phyloP scores from a whole-genome alignment of 2,113 vertebrate genomes.

The Callipepla squamata region DNA sequence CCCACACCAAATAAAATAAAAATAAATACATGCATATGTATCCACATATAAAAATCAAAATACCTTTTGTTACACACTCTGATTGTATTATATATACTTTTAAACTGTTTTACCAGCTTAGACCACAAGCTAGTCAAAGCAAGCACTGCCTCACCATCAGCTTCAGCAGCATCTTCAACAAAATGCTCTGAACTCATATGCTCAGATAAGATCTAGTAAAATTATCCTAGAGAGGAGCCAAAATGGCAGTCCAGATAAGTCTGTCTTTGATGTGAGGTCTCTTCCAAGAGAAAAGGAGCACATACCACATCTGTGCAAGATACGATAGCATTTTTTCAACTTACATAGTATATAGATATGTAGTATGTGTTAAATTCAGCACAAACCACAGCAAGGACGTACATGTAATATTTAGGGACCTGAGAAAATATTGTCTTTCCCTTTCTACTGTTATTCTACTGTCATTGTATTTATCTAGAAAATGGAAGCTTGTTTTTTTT shows the following conservation, averaged over 20 bases:
- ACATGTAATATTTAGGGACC: not conserved
- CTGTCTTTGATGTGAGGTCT: fast-evolving
- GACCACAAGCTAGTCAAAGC: not conserved
- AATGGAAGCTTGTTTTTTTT: not conserved
- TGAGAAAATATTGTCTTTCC: not conserved
- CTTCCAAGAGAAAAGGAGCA: not conserved
- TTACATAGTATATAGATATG: no score
- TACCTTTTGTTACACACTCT: not conserved
- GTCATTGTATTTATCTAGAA: not conserved
- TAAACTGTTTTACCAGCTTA: not conserved
- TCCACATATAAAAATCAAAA: not conserved
- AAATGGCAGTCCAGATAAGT: not conserved
- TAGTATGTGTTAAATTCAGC: not conserved
- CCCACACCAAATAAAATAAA: not conserved
- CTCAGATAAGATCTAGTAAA: not conserved
- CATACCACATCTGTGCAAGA: not conserved
- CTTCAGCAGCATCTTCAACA: fast-evolving
- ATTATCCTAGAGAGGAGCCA: not conserved
- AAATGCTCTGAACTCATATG: not conserved
- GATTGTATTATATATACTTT: not conserved
- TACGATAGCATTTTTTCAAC: not conserved
- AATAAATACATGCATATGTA: not conserved
- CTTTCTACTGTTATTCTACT: not conserved
- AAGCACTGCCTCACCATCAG: not conserved
- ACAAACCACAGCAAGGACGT: not conserved